Conservation (phyloP, 2,888 invertebrate species). For the Drosophila differens region DNA sequence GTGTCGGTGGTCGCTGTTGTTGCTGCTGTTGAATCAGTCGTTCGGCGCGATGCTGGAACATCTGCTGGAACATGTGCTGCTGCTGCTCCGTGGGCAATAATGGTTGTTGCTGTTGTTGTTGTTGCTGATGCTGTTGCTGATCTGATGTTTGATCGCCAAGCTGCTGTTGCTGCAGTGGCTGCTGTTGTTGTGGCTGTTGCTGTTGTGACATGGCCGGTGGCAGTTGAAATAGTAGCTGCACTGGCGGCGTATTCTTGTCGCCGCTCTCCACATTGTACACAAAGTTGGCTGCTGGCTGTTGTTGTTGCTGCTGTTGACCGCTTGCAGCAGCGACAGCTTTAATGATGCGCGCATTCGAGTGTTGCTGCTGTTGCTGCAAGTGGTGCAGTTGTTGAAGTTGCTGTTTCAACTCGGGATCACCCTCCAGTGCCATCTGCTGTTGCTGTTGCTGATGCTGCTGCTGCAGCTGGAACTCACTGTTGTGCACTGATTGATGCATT, state of each 20-base stretch:
- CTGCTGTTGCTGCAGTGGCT: slow-evolving; percentile 69
- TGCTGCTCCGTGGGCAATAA: slow-evolving; percentile 69
- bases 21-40: slow-evolving; percentile 74
- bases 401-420: slow-evolving; percentile 81
- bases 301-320: slow-evolving; percentile 74
- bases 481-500: slow-evolving; percentile 74
- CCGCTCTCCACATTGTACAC: slow-evolving; percentile 85
- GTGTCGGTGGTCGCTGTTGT: slow-evolving; percentile 76
- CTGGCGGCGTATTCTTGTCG: slow-evolving; percentile 84
- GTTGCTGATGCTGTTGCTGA: slow-evolving; percentile 60
- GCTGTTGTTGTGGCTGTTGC: slow-evolving; percentile 60
- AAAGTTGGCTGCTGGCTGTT: slow-evolving; percentile 83
- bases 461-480: slow-evolving; percentile 78
- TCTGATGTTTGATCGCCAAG: slow-evolving; percentile 52
- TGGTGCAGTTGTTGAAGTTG: slow-evolving; percentile 69
- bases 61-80: slow-evolving; percentile 57
- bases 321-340: slow-evolving; percentile 82
- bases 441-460: slow-evolving; percentile 77
- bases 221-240: slow-evolving; percentile 85
- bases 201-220: slow-evolving; percentile 79
- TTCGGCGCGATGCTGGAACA: slow-evolving; percentile 80
- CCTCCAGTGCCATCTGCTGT: slow-evolving; percentile 76
- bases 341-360: slow-evolving; percentile 81
- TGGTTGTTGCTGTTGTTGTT: slow-evolving; percentile 65
- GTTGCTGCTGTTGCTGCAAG: slow-evolving; percentile 80